phyloP scores from a whole-genome alignment of 2,797 vertebrate genomes.

The Artibeus lituratus region DNA sequence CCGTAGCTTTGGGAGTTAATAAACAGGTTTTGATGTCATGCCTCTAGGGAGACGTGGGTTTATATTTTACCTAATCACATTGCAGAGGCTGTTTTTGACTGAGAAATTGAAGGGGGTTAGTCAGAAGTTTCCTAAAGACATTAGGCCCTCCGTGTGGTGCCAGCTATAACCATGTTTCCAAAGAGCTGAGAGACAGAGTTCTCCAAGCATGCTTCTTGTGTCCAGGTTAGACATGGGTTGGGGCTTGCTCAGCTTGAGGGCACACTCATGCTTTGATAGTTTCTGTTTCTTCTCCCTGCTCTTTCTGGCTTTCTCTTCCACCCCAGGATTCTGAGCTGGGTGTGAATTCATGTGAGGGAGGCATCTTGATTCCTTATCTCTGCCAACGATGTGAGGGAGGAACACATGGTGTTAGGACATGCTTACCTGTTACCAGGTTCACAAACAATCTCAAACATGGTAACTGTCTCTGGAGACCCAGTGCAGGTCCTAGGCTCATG shows the following conservation, averaged over 20 bases:
- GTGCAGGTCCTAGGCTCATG: neutral
- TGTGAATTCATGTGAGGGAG: neutral
- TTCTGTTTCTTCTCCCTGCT: neutral
- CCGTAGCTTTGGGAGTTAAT: neutral
- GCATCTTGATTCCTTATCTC: slow-evolving; percentile 3
- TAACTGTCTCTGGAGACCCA: neutral
- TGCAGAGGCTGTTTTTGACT: slow-evolving; percentile 1
- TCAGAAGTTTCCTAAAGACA: neutral
- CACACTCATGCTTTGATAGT: neutral
- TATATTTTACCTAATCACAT: slow-evolving; percentile 17
- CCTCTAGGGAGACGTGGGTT: neutral
- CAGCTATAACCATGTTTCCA: slow-evolving; percentile 18
- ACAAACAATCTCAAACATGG: neutral
- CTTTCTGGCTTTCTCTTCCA: neutral
- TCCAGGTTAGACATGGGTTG: neutral
- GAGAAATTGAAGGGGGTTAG: neutral
- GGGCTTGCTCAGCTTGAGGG: neutral
- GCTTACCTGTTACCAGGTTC: neutral
- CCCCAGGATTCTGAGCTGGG: neutral
- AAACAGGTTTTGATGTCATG: neutral
- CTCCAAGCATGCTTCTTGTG: neutral
- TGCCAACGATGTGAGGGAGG: neutral
- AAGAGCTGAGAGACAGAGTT: neutral
- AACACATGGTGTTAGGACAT: neutral
- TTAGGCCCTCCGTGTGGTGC: neutral